These are phyloP conservation scores for Papilio aristodemus DNA, from an alignment of 1,140 invertebrate genomes.

Conservation along the genomic window DNA sequence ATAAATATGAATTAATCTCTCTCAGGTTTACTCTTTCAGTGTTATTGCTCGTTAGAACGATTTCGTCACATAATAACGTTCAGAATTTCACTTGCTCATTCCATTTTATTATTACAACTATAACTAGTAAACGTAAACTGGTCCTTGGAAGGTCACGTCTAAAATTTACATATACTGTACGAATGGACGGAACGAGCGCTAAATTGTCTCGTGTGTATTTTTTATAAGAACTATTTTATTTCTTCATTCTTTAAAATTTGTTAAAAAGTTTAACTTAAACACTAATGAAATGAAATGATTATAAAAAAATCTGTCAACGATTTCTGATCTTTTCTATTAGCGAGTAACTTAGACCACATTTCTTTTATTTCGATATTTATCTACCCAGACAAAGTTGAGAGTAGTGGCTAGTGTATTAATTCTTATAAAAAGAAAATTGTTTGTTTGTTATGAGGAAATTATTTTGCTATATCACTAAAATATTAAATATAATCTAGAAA, in stretches of 20 bases:
- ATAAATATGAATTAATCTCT: background rate
- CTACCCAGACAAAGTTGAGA: no score
- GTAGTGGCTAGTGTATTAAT: no score
- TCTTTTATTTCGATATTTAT: no score
- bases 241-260: background rate
- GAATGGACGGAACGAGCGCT: background rate
- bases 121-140: conserved; percentile 26
- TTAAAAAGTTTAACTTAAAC: background rate
- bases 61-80: background rate
- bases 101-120: conserved; percentile 28
- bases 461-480: no score
- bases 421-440: no score
- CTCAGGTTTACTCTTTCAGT: background rate
- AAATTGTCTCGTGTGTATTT: conserved; percentile 11
- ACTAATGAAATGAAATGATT: background rate
- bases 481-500: no score
- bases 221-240: background rate
- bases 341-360: no score
- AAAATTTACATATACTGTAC: conserved; percentile 21
- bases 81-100: conserved; percentile 19
- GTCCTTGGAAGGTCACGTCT: conserved; percentile 19
- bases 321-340: no score
- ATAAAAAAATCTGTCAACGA: no score
- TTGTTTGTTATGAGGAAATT: no score
- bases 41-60: background rate